These are phyloP conservation scores for Ceramica pisi DNA, from an alignment of 2,888 invertebrate genomes.

Conservation along the genomic window DNA sequence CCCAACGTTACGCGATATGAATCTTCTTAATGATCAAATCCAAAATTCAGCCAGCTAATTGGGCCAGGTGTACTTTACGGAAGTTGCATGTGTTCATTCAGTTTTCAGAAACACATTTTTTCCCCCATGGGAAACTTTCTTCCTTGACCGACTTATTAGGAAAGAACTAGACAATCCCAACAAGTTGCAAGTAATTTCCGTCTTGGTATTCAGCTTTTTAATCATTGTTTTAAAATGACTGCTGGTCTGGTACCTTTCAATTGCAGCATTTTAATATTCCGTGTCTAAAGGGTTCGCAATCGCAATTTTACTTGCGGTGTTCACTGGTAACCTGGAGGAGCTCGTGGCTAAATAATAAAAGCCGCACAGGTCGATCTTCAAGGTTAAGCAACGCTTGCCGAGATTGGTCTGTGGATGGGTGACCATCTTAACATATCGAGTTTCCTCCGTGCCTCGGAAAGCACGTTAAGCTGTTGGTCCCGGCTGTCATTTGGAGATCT, in stretches of 20 bases:
- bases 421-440: too few relatives aligned
- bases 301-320: background rate
- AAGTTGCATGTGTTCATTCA: constrained; percentile 12
- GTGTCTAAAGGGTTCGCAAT: background rate
- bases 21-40: constrained; percentile 25
- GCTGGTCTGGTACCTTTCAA: background rate
- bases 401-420: too few relatives aligned
- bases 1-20: constrained; percentile 21
- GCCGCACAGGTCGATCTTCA: too few relatives aligned
- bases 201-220: too few relatives aligned
- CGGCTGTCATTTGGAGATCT: too few relatives aligned
- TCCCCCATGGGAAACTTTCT: background rate
- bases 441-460: too few relatives aligned
- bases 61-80: constrained; percentile 8
- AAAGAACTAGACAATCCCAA: background rate
- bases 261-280: background rate
- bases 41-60: constrained; percentile 33
- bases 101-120: background rate
- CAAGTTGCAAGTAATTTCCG: background rate
- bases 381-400: too few relatives aligned
- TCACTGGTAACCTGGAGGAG: background rate
- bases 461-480: too few relatives aligned
- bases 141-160: background rate
- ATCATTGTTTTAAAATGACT: background rate
- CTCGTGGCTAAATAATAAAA: too few relatives aligned